A percentile compares a stretch with the other conserved stretches of the same genome.
Evolutionary conservation across 2,797 vertebrate species (phyloP).

Genomic region (Macropodus opercularis): DNA sequence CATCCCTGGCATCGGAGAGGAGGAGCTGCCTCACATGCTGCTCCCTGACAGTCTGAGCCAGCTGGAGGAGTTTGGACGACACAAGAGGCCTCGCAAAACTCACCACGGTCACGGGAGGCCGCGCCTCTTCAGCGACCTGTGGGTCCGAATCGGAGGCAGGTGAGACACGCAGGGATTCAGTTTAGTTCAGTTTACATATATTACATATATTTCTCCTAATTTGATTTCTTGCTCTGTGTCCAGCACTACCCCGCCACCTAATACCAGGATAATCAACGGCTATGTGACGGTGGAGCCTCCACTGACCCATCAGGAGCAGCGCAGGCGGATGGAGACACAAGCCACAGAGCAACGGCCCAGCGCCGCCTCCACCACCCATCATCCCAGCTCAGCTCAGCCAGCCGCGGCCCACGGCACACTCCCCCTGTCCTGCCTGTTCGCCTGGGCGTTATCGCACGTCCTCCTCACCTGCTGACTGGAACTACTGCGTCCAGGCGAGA

Average conservation of each 20-base stretch:
- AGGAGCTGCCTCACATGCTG: constrained; percentile 89
- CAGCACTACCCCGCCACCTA: constrained; percentile 87
- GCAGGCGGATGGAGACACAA: constrained; percentile 49
- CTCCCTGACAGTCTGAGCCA: constrained; percentile 96
- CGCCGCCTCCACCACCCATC: constrained; percentile 38
- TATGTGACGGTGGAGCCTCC: constrained; percentile 87
- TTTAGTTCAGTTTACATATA: too few relatives aligned
- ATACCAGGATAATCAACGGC: constrained; percentile 86
- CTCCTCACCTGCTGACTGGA: constrained; percentile 79
- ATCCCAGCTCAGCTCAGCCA: constrained; percentile 61
- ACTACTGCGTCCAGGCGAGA: constrained; percentile 40
- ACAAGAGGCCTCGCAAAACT: constrained; percentile 90
- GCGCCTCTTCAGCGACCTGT: constrained; percentile 95
- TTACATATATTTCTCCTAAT: too few relatives aligned
- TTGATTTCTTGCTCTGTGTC: background rate
- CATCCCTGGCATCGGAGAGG: constrained; percentile 64
- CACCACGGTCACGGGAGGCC: constrained; percentile 86
- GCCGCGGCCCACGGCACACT: constrained; percentile 53
- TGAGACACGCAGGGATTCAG: too few relatives aligned
- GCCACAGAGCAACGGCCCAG: constrained; percentile 15
- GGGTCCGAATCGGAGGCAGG: constrained; percentile 97
- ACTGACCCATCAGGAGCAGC: constrained; percentile 83
- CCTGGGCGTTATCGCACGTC: constrained; percentile 72
- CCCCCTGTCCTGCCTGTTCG: constrained; percentile 61
- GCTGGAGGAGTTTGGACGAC: constrained; percentile 94